Evolutionary conservation across 2,113 vertebrate genomes (phyloP), one percentile per base, ranked within the genome.

Genomic region (Xyrauchen texanus): DNA sequence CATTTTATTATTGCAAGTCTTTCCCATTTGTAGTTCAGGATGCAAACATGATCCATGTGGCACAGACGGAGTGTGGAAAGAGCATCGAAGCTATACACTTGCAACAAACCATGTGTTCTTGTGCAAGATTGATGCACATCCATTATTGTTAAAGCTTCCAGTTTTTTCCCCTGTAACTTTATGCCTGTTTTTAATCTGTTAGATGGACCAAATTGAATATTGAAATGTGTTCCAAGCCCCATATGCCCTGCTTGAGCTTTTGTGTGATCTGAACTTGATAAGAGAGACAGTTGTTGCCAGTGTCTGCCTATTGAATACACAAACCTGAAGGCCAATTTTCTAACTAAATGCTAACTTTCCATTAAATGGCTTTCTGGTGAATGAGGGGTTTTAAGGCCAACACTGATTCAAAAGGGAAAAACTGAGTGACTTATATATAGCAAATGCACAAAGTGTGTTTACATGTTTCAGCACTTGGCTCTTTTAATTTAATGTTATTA

Each of bases 221-320:
- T 84, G 70, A 68, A 82, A 84, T 80, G 81, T 77, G 78, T 65
- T 68, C 64, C 6, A 34, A 81, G 71, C 44, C 44, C 83, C 83
- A 84, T 86, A 82, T 84, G 85, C 62, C 46, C 76, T 15, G 68
- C 77, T 72, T 77, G 74, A 47, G 66, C 57, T 66, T 82, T 52
- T 67, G 57, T 72, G 63, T 78, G 80, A 77, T 77, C 71, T 60
- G 65, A 80, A 66, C 55, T 53, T 45, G 82, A 81, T 77, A 78
- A 78, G 67, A 57, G 44, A 57, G 58, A 49, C 75, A 21, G 64
- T 6, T 55, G 6, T 34, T 34, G 21, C 21, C 52, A 68, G 63
- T 66, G 64, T 69, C 74, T 53, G 58, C 62, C 52, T 75, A 8
- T 57, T 78, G 74, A 77, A 84, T 78, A 82, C 68, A 63, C 78